A percentile compares a stretch with the other conserved stretches of the same genome.
These are phyloP conservation scores for Dicranocentrus wangi DNA, from an alignment of 2,888 invertebrate genomes.

Conservation along the genomic window DNA sequence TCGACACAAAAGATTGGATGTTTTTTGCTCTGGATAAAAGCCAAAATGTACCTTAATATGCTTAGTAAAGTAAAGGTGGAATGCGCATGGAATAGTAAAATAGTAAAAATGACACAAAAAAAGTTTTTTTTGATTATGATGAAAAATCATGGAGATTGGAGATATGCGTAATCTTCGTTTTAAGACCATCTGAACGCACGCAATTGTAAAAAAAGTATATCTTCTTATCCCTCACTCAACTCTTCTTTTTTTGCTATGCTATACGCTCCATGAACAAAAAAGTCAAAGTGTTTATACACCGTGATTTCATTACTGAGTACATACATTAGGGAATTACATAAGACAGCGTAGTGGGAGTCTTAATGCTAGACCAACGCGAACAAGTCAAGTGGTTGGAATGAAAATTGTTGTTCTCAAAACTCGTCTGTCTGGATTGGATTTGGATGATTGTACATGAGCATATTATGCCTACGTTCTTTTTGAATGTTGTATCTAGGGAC, in stretches of 20 bases:
- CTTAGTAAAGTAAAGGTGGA: slow-evolving; percentile 53
- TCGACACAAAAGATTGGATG: slow-evolving; percentile 28
- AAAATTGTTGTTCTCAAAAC: not conserved
- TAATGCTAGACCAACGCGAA: not conserved
- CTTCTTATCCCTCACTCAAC: not conserved
- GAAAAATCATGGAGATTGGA: slow-evolving; percentile 39
- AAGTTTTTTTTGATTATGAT: slow-evolving; percentile 19
- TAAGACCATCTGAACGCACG: slow-evolving; percentile 2
- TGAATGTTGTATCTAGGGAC: too few relatives aligned
- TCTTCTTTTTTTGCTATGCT: slow-evolving; percentile 3
- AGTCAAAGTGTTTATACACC: not conserved
- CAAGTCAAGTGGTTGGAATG: too few relatives aligned
- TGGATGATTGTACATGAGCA: not conserved
- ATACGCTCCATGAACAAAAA: slow-evolving; percentile 55
- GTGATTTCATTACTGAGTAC: slow-evolving; percentile 4
- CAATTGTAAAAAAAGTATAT: not conserved
- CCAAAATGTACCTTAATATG: too few relatives aligned
- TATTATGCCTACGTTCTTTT: too few relatives aligned
- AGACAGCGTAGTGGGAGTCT: slow-evolving; percentile 21
- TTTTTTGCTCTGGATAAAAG: slow-evolving; percentile 60
- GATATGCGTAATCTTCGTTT: slow-evolving; percentile 60
- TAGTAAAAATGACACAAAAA: slow-evolving; percentile 56
- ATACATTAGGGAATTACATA: slow-evolving; percentile 4
- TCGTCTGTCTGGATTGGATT: slow-evolving; percentile 6
- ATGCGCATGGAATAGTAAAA: slow-evolving; percentile 64